Conservation (phyloP, 2,888 invertebrate genomes). For the Eilema caniola region DNA sequence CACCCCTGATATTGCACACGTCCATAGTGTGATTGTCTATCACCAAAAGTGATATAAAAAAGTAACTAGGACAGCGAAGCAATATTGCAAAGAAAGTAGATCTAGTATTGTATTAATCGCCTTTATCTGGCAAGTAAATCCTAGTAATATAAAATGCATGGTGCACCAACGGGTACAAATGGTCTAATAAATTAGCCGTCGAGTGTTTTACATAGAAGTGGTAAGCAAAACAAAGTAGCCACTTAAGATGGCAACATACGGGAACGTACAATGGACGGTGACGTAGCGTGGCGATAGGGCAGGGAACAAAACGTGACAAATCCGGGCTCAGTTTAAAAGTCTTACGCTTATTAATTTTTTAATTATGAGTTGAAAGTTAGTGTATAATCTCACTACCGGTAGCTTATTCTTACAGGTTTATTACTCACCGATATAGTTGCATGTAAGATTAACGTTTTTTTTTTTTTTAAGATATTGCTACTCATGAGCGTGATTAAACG, state of each 20-base stretch:
- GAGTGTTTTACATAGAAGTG: slow-evolving; percentile 46
- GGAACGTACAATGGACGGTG: neutral
- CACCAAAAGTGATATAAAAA: neutral
- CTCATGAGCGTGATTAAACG: too few species aligned
- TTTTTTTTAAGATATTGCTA: too few species aligned
- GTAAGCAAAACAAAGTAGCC: slow-evolving; percentile 53
- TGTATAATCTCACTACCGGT: too few species aligned
- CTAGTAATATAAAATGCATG: slow-evolving; percentile 26
- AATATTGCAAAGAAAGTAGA: neutral
- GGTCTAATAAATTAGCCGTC: slow-evolving; percentile 53
- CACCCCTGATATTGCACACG: too few species aligned
- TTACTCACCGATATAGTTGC: too few species aligned
- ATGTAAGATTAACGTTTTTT: too few species aligned
- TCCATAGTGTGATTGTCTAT: too few species aligned
- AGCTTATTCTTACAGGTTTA: too few species aligned
- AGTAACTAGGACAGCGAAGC: neutral
- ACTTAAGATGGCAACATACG: slow-evolving; percentile 40
- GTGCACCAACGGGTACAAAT: slow-evolving; percentile 44
- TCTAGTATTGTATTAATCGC: neutral
- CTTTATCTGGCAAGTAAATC: slow-evolving; percentile 13
- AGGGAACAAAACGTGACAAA: neutral
- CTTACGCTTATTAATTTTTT: too few species aligned
- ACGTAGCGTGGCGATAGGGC: neutral
- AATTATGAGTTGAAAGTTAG: too few species aligned
- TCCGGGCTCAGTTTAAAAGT: too few species aligned